phyloP scores from a whole-genome alignment of 2,797 vertebrate species.

The Heterohyrax brucei region DNA sequence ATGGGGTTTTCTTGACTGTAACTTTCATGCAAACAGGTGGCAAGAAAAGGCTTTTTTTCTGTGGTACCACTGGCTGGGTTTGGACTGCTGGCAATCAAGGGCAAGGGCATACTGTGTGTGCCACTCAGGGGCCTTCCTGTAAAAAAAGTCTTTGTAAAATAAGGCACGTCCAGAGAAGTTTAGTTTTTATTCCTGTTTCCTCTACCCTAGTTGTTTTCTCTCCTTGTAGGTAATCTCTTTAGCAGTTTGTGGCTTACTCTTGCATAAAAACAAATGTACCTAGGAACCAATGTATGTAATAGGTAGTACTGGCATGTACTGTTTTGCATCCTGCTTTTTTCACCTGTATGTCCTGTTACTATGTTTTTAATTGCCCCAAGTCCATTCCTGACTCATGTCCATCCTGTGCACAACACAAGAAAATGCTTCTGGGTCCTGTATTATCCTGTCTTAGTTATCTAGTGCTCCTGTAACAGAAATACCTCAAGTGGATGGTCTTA shows the following conservation, averaged over 20 bases:
- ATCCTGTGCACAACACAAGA: not conserved
- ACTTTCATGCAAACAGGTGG: not conserved
- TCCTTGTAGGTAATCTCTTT: not conserved
- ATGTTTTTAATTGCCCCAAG: too few relatives aligned
- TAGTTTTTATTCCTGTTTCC: not conserved
- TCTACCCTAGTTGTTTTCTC: not conserved
- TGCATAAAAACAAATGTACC: not conserved
- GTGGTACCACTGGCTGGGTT: not conserved
- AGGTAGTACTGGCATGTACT: not conserved
- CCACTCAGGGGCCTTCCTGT: not conserved
- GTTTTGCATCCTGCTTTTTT: conserved; percentile 35
- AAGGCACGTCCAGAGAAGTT: not conserved
- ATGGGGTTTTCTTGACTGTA: not conserved
- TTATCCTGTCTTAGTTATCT: too few relatives aligned
- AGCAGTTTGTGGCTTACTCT: conserved; percentile 3
- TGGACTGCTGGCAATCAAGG: not conserved
- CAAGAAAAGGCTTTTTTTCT: not conserved
- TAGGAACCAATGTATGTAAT: not conserved
- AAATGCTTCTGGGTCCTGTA: too few relatives aligned
- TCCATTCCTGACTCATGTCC: not conserved
- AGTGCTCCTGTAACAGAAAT: too few relatives aligned
- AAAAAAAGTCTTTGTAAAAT: conserved; percentile 1
- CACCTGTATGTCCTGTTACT: not conserved
- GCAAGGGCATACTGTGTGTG: not conserved
- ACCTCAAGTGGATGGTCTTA: too few relatives aligned